Percentiles rank a stretch among this genome's conserved stretches.
These are phyloP conservation scores for Heliconius nattereri DNA, from an alignment of 1,140 invertebrate species.

Conservation along the genomic window DNA sequence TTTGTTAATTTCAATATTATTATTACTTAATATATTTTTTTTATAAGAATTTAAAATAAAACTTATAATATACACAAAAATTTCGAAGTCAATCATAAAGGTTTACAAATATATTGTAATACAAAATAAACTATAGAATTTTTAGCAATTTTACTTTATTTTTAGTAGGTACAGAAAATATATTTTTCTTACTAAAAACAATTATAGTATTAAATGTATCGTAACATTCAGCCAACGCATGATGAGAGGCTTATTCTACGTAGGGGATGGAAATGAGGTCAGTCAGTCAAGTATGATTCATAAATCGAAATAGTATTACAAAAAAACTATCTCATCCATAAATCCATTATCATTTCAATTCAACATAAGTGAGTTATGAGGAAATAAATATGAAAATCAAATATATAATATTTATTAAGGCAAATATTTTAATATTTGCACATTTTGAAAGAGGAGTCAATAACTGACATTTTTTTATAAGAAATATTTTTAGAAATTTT, in stretches of 20 bases:
- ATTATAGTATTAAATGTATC: not conserved
- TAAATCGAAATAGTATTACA: slow-evolving; percentile 2
- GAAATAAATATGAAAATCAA: not conserved
- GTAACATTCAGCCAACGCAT: not conserved
- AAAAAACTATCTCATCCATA: slow-evolving; percentile 9
- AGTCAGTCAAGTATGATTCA: slow-evolving; percentile 8
- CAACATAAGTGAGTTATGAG: not conserved
- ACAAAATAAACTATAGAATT: no score
- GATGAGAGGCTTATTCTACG: not conserved
- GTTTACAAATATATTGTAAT: no score
- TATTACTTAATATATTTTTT: no score
- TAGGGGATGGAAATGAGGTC: slow-evolving; percentile 2
- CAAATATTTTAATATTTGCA: no score
- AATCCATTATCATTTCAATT: not conserved
- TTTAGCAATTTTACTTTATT: no score
- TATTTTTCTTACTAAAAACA: not conserved
- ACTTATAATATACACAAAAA: no score
- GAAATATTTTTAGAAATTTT: no score
- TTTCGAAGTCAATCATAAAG: no score
- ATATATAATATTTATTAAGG: not conserved
- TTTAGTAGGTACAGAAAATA: no score
- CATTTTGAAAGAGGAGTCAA: no score
- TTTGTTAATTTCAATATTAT: not conserved
- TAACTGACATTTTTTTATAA: no score
- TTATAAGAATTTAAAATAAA: no score